Base-by-base conservation (phyloP, 2,888 invertebrate genomes). In the Ophioninae sp. region DNA sequence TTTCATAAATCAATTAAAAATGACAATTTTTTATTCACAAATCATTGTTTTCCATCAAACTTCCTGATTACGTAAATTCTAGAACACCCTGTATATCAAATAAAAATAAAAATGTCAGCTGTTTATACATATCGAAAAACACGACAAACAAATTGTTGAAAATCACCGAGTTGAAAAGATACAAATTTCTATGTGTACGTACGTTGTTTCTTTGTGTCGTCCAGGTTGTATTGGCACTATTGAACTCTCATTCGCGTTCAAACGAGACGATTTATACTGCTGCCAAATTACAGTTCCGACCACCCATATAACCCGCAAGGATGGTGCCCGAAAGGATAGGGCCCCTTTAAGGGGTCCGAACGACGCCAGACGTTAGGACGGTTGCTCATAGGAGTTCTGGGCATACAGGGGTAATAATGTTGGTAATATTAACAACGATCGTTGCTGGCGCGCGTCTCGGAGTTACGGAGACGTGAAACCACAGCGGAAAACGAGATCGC, bases 221-320 rank as follows among this genome's bases (percentile, higher is more conserved):
- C 57, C 57, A 41, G 8, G 17, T 13, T 64, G 64, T 20, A 72
- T 62, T 62, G 62, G 44, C 69, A 62, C 70, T 70, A 62, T 75
- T 70, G 67, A 61, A 72, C 41, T 70, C 30, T 70, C 23, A 70
- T 78, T 57, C 39, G 68, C 41, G 59, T 81, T 73, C 21, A 23
- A 72, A 73, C 81, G 78, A 79, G 76, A 59, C 59, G 70, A 78
- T 79, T 92, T 91, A 91, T 90, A 91, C 88, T 89, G 92, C 91
- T 90, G 91, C 90, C 91, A 93, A 93, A 93, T 92, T 92, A 92
- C 91, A 92, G 91, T 89, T 85, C 88, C 81, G 90, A 87, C 89
- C 88, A 90, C 89, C 90, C 90, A 89, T 50, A 50, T 90, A 90
- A 90, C 88, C 89, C 87, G 89, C 86, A 87, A 88, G 88, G 86